Evolutionary conservation across 2,888 invertebrate species (phyloP), one percentile per base, ranked within the genome.

Genomic region (Crepidodera aurea): DNA sequence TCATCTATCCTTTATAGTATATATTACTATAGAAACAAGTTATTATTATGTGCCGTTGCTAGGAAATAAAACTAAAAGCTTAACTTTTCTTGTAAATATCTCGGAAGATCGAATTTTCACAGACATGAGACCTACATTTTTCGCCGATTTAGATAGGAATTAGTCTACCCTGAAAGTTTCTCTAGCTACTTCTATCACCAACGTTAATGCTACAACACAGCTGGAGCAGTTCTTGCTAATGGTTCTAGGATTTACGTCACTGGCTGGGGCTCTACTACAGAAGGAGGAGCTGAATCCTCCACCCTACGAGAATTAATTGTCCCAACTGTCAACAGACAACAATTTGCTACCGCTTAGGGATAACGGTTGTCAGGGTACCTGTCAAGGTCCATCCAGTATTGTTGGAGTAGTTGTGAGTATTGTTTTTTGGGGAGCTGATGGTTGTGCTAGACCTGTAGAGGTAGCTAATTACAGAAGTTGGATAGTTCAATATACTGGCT

Each of bases 391-490:
- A 34, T 60, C 70, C 27, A 66, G 65, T 7, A 46, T 67, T 10
- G 46, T 66, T 25, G 60, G 60, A 7, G 37, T 44, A 12, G 66
- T 75, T 7, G 65, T 65, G 27, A 73, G 74, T 10, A 51, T 75
- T 10, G 73, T 74, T 6, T 75, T 74, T 10, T 76, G 73, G 73
- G 75, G 75, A 39, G 60, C 64, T 16, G n/a, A n/a, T n/a, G 73
- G 72, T 44, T 75, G 75, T 56, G 74, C 70, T n/a, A 56, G 67
- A 1, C 51, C 63, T 19, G 51, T 71, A 8, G 70, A 67, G 53
- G 70, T 74, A 12, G 56, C 68, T 4, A 60, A 58, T 8, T 65
- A 69, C 5, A 63, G 62, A 32, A 29, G 25, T 12, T 69, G 66
- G 65, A 62, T 69, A 10, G 7, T n/a, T 8, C 7, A 27, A 29